A percentile compares a stretch with the other conserved stretches of the same genome.
phyloP scores from a whole-genome alignment of 2,888 invertebrate genomes.

The Gortyna flavago region DNA sequence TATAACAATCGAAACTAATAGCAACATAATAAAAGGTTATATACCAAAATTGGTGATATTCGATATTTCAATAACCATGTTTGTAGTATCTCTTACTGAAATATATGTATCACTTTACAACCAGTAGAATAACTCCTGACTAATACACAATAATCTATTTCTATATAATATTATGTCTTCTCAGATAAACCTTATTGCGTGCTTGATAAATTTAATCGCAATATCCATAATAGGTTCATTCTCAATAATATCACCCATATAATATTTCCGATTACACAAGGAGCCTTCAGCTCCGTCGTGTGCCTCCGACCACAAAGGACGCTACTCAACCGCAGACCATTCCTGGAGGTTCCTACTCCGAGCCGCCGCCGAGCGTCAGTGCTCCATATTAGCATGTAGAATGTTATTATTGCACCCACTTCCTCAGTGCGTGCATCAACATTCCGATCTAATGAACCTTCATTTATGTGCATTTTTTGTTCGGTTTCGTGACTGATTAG shows the following conservation, averaged over 20 bases:
- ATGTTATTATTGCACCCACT: conserved; percentile 43
- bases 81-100: not conserved
- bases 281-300: conserved; percentile 17
- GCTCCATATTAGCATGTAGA: conserved; percentile 52
- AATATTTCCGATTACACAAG: conserved; percentile 39
- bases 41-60: conserved; percentile 4
- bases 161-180: too few species aligned
- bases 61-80: conserved; percentile 1
- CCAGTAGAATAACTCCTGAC: too few species aligned
- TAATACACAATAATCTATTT: not conserved
- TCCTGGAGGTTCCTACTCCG: conserved; percentile 37
- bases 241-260: conserved; percentile 8
- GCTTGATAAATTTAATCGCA: not conserved
- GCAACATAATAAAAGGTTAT: conserved; percentile 9
- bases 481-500: conserved; percentile 25
- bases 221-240: not conserved
- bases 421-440: conserved; percentile 49
- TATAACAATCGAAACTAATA: not conserved
- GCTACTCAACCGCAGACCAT: conserved; percentile 41
- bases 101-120: not conserved
- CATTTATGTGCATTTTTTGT: conserved; percentile 36
- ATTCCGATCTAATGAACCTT: conserved; percentile 57
- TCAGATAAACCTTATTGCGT: not conserved
- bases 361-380: conserved; percentile 34
- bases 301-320: conserved; percentile 48